phyloP scores from a whole-genome alignment of 2,888 invertebrate species.

The Zhuqinia jingwanae region DNA sequence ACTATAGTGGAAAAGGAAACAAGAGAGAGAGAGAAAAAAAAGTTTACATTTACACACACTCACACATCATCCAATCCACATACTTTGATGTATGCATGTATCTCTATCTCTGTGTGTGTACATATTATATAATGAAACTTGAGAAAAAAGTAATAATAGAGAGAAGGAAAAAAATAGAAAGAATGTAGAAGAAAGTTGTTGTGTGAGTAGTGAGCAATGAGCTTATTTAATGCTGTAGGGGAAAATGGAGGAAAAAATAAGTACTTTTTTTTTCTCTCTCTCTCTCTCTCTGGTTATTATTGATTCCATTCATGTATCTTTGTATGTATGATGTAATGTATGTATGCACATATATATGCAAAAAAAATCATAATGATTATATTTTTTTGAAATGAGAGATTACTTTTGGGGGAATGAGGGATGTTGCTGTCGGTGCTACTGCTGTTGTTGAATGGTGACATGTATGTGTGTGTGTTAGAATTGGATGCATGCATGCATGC shows the following conservation, averaged over 20 bases:
- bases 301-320: conserved; percentile 2
- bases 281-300: neutral
- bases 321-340: neutral
- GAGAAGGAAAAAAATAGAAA: conserved; percentile 2
- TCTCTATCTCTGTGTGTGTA: neutral
- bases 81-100: neutral
- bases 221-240: conserved; percentile 47
- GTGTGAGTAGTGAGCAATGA: conserved; percentile 26
- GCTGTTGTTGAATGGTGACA: conserved; percentile 21
- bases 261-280: conserved; percentile 15
- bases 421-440: conserved; percentile 1
- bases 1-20: conserved; percentile 39
- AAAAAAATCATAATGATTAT: neutral
- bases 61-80: conserved; percentile 2
- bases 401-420: conserved; percentile 16
- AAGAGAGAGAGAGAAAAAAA: conserved; percentile 3
- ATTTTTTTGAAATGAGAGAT: conserved; percentile 14
- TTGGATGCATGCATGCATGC: too few species aligned
- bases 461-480: conserved; percentile 16
- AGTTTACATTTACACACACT: neutral
- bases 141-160: conserved; percentile 43
- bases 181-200: neutral
- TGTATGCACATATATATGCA: conserved; percentile 11
- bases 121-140: conserved; percentile 50
- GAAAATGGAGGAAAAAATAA: conserved; percentile 51